A percentile compares a stretch with the other conserved stretches of the same genome.
Conservation (phyloP, 2,888 invertebrate species). For the Macrosoma leucophasiata region DNA sequence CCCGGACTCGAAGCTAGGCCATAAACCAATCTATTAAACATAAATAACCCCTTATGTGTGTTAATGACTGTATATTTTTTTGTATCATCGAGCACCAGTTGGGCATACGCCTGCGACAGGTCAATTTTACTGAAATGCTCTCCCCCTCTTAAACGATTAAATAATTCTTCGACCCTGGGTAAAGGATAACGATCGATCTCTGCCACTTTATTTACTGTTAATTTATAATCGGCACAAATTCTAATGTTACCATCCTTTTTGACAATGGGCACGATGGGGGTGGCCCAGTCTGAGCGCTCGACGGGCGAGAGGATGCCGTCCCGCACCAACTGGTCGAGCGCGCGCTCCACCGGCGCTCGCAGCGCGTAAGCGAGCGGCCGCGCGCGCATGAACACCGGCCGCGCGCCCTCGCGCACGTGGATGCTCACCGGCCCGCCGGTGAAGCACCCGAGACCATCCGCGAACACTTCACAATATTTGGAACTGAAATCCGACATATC, state of each 20-base stretch:
- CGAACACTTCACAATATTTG: no score
- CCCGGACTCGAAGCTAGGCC: conserved; percentile 15
- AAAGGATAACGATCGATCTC: conserved; percentile 29
- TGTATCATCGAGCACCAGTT: no score
- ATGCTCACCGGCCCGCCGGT: conserved; percentile 25
- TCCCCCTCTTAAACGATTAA: conserved; percentile 17
- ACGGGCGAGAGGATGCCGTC: conserved; percentile 28
- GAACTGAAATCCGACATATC: no score
- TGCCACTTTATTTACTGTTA: conserved; percentile 27
- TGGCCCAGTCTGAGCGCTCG: conserved; percentile 28
- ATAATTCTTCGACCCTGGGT: conserved; percentile 25
- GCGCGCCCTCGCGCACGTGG: conserved; percentile 13
- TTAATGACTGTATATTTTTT: no score
- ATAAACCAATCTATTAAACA: conserved; percentile 17
- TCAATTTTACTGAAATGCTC: no score
- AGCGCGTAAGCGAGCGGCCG: conserved; percentile 21
- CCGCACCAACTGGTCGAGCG: conserved; percentile 15
- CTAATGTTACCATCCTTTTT: conserved; percentile 29
- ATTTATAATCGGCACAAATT: conserved; percentile 29
- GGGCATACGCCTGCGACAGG: no score
- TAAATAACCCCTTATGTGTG: conserved; percentile 21
- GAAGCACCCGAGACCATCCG: no score
- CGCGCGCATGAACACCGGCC: no score
- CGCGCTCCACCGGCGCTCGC: conserved; percentile 23
- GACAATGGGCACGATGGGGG: conserved; percentile 27